Base-by-base conservation (phyloP, 2,888 invertebrate genomes). In the Lasioglossum pauxillum region DNA sequence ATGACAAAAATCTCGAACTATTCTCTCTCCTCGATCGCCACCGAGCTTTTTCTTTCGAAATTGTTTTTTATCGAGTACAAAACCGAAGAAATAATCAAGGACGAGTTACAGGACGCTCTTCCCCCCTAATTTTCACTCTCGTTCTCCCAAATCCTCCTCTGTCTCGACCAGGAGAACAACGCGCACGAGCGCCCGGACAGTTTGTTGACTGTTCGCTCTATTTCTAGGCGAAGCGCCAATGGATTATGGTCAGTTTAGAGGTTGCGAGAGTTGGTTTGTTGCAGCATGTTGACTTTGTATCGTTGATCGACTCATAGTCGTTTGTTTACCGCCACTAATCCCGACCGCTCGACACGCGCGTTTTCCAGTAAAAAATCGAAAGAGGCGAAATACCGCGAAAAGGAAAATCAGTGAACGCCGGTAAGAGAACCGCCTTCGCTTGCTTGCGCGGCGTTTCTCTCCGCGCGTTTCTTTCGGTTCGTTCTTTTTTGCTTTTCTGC, bases 201-300 rank as follows among this genome's bases (percentile, higher is more conserved):
- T 69, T 69, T 64, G 69, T 38, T 49, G 35, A 93, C 89, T 84
- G 83, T 93, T 90, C 87, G 84, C 91, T 94, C 90, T 92, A 92
- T 93, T 93, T 93, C 92, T 93, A 94, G 93, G 92, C 91, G 89
- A 93, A 92, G 88, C 94, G 93, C 91, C 94, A 93, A 87, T 93
- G 93, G 92, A 94, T 92, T 93, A 93, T 93, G 93, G 93, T 93
- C 93, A 94, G 94, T 94, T 93, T 87, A 92, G 88, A 91, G 89
- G 91, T 89, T 92, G 91, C 91, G 90, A 92, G 91, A 53, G 53
- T 93, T 93, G 88, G 89, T 92, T 93, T 93, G 91, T 92, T 92
- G 89, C 89, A 91, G 94, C 94, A 94, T 93, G 94, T 88, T 90
- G 82, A 90, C 90, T 90, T 92, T 89, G 84, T 90, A 82, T 84